Percentiles rank a stretch among this genome's conserved stretches.
Conservation (phyloP, 1,140 invertebrate species). For the Rhagoletis pomonella region DNA sequence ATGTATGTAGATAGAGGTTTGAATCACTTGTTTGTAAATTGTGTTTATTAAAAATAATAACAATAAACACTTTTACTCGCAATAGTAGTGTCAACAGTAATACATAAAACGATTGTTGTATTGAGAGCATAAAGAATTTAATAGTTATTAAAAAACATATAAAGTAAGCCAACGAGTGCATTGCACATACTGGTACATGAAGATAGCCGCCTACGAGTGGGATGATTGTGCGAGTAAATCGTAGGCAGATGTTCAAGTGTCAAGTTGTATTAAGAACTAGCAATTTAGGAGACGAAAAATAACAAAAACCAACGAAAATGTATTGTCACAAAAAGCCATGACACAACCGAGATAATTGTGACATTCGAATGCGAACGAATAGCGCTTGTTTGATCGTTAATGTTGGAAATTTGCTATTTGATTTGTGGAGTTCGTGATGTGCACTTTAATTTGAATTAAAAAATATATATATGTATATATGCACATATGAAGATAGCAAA, state of each 20-base stretch:
- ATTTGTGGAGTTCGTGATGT: not conserved
- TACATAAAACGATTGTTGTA: not conserved
- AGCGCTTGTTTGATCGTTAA: not conserved
- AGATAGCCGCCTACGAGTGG: not conserved
- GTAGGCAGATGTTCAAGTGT: constrained; percentile 5
- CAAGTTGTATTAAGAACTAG: not conserved
- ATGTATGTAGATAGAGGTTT: not conserved
- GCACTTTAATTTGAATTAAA: not conserved
- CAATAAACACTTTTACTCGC: not conserved
- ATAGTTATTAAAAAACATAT: not conserved
- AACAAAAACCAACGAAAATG: not conserved
- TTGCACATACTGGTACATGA: not conserved
- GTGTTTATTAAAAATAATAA: constrained; percentile 12
- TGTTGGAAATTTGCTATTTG: not conserved
- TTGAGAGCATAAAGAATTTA: constrained; percentile 37
- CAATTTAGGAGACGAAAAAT: not conserved
- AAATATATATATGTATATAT: not conserved
- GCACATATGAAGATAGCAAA: not conserved
- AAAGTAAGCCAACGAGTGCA: constrained; percentile 18
- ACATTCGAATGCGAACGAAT: not conserved
- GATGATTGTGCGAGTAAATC: not conserved
- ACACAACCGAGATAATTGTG: not conserved
- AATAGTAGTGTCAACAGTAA: constrained; percentile 8
- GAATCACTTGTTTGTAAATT: not conserved
- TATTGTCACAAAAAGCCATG: not conserved